Base-by-base conservation (phyloP, 2,888 invertebrate genomes). In the Philopedon plagiatum region DNA sequence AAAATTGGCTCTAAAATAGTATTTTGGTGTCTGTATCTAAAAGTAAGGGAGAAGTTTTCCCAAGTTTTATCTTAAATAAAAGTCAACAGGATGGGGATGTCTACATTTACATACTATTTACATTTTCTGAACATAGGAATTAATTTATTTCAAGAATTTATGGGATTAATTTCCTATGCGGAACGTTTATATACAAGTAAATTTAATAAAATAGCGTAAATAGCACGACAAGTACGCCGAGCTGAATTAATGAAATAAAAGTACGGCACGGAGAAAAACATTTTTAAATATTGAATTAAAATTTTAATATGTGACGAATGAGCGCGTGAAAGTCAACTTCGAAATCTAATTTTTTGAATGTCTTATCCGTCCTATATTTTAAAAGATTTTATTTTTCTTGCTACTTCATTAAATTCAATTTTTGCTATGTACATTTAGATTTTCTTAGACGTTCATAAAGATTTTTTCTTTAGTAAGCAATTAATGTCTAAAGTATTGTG, bases 91-190 rank as follows among this genome's bases (percentile, higher is more conserved):
- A 70, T 26, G 69, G 49, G 69, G 69, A 70, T 70, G 63, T 41
- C 56, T 41, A 34, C 66, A 74, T 74, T 74, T 74, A 71, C 74
- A 74, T 74, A 74, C 58, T 74, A 74, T 74, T 74, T 74, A 74
- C 74, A 74, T 74, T 70, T 74, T 74, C 67, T 51, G 37, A 67
- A 67, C 67, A 67, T 67, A 67, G 58, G 74, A 74, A 74, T 74
- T 74, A 74, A 74, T 74, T 74, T 74, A 70, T 62, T 61, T 39
- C 23, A 19, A 56, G 66, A 75, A 75, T 75, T 75, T 75, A 75
- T 73, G 51, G 73, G 66, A 73, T 75, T 75, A 75, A 75, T 75
- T 75, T 75, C 75, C 75, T 73, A 68, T 67, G 71, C 63, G 71
- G 62, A 60, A 46, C 67, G 60, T 67, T 67, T 67, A 51, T 67